Percentiles rank a stretch among this genome's conserved stretches.
Conservation (phyloP, 2,797 vertebrate genomes). For the Myripristis murdjan region DNA sequence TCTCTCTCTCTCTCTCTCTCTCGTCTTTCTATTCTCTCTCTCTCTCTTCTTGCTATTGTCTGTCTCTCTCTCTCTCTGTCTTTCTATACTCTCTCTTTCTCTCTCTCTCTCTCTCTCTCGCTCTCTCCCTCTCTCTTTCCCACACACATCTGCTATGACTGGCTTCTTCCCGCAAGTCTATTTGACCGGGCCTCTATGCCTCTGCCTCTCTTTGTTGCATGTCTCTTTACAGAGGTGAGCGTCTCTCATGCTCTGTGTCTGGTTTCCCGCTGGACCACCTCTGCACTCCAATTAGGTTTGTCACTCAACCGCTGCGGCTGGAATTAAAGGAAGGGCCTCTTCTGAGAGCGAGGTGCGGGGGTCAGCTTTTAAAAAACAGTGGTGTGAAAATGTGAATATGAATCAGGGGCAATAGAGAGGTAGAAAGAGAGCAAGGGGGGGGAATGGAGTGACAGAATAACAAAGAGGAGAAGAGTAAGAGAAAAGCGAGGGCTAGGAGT, state of each 20-base stretch:
- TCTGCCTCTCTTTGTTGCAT: slow-evolving; percentile 62
- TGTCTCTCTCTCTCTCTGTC: no score
- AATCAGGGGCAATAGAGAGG: no score
- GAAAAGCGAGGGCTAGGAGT: slow-evolving; percentile 33
- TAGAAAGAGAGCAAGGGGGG: slow-evolving; percentile 6
- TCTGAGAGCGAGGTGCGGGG: slow-evolving; percentile 17
- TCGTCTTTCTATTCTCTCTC: slow-evolving; percentile 12
- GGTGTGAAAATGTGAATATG: slow-evolving; percentile 15
- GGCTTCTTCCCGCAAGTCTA: slow-evolving; percentile 60
- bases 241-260: slow-evolving; percentile 68
- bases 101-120: no score
- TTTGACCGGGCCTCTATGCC: slow-evolving; percentile 78
- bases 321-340: slow-evolving; percentile 70
- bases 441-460: no score
- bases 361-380: slow-evolving; percentile 52
- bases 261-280: slow-evolving; percentile 74
- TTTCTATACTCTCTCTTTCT: no score
- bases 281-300: slow-evolving; percentile 84
- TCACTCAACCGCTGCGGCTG: slow-evolving; percentile 81
- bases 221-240: slow-evolving; percentile 71
- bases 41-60: no score
- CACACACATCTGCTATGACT: slow-evolving; percentile 56
- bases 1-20: neutral
- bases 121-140: neutral
- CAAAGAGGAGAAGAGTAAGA: slow-evolving; percentile 39